Conservation (phyloP, 2,113 vertebrate species). For the Salminus brasiliensis region DNA sequence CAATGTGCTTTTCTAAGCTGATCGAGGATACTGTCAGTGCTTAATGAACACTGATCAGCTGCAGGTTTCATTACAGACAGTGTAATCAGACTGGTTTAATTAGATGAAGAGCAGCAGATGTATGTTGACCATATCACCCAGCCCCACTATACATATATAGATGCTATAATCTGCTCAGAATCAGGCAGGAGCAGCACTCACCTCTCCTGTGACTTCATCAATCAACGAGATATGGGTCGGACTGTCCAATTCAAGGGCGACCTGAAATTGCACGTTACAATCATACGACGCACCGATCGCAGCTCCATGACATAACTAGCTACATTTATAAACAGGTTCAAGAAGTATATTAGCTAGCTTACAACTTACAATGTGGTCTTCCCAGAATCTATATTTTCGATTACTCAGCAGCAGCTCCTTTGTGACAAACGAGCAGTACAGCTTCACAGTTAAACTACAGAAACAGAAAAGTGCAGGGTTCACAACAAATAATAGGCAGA, state of each 20-base stretch:
- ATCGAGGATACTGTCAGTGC: too few species aligned
- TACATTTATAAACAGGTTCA: neutral
- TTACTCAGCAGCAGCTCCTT: constrained; percentile 91
- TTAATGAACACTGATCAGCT: too few species aligned
- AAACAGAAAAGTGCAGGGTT: neutral
- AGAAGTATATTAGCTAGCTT: neutral
- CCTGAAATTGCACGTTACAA: constrained; percentile 64
- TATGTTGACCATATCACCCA: neutral
- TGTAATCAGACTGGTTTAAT: too few species aligned
- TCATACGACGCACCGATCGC: neutral
- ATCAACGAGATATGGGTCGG: constrained; percentile 90
- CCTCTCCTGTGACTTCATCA: constrained; percentile 90
- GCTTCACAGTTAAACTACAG: constrained; percentile 83
- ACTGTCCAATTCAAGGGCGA: constrained; percentile 90
- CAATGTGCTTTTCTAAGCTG: too few species aligned
- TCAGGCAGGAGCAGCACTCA: constrained; percentile 54
- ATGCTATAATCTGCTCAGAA: neutral
- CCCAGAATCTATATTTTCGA: constrained; percentile 90
- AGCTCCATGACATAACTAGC: neutral
- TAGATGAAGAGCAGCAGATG: too few species aligned
- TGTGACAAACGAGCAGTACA: constrained; percentile 95
- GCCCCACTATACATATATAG: too few species aligned
- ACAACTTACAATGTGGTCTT: constrained; percentile 87
- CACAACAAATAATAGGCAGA: neutral
- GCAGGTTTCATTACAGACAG: too few species aligned